These are phyloP conservation scores for Merodon equestris DNA, from an alignment of 2,888 invertebrate genomes.

Conservation along the genomic window DNA sequence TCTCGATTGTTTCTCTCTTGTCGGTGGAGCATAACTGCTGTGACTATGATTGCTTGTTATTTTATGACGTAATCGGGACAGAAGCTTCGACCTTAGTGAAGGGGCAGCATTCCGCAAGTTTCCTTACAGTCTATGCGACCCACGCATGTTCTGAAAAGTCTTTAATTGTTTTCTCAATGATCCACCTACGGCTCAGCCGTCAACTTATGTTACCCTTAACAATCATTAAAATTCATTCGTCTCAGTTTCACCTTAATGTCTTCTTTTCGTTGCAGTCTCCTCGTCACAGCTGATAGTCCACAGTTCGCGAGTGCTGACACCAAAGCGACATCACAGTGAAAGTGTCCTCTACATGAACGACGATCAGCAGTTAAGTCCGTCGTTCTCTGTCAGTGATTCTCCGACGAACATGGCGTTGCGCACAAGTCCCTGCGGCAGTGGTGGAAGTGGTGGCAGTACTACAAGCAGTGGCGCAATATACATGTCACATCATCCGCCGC, in stretches of 20 bases:
- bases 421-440: slow-evolving; percentile 54
- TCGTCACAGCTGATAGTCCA: slow-evolving; percentile 85
- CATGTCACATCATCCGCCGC: slow-evolving; percentile 57
- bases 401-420: slow-evolving; percentile 50
- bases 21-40: too few species aligned
- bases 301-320: slow-evolving; percentile 87
- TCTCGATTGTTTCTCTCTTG: too few species aligned
- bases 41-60: too few species aligned
- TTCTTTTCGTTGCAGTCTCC: slow-evolving; percentile 75
- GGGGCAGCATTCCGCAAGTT: too few species aligned
- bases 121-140: too few species aligned
- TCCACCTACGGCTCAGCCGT: too few species aligned
- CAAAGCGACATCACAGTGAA: slow-evolving; percentile 88
- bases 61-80: too few species aligned
- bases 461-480: slow-evolving; percentile 59
- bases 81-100: too few species aligned
- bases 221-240: too few species aligned
- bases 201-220: too few species aligned
- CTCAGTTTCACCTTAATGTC: slow-evolving; percentile 12
- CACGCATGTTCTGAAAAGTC: too few species aligned
- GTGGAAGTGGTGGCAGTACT: slow-evolving; percentile 61
- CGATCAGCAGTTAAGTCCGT: slow-evolving; percentile 73
- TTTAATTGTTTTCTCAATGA: too few species aligned
- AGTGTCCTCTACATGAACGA: slow-evolving; percentile 85
- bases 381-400: slow-evolving; percentile 49